phyloP scores from a whole-genome alignment of 1,140 invertebrate genomes.

The Trigoniulus corallinus region DNA sequence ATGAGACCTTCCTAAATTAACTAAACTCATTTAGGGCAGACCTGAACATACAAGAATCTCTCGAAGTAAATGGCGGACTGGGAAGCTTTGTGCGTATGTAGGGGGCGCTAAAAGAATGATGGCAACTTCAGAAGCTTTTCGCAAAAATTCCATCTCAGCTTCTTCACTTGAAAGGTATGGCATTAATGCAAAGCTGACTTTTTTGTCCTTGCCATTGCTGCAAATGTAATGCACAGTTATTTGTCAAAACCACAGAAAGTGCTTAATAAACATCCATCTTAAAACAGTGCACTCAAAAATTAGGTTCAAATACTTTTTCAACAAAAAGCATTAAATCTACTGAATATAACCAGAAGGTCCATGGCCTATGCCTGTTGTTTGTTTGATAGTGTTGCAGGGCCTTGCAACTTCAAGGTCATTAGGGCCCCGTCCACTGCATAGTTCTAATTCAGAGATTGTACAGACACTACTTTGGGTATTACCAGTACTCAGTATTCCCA shows the following conservation, averaged over 20 bases:
- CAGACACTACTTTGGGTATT: too few species aligned
- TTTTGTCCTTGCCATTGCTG: slow-evolving; percentile 5
- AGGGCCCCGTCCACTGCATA: too few species aligned
- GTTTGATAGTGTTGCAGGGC: neutral
- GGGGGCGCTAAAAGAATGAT: slow-evolving; percentile 61
- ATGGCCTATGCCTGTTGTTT: neutral
- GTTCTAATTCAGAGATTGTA: too few species aligned
- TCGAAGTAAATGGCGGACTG: slow-evolving; percentile 55
- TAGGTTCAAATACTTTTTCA: neutral
- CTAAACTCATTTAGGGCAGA: slow-evolving; percentile 20
- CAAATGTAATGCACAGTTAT: slow-evolving; percentile 10
- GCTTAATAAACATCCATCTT: too few species aligned
- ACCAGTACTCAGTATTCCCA: too few species aligned
- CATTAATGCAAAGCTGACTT: slow-evolving; percentile 46
- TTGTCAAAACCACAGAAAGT: too few species aligned
- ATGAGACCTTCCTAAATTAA: neutral
- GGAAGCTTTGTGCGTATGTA: slow-evolving; percentile 50
- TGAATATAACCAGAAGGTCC: neutral
- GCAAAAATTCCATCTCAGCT: slow-evolving; percentile 59
- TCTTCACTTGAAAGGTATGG: slow-evolving; percentile 52
- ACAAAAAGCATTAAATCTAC: neutral
- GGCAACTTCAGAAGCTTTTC: slow-evolving; percentile 61
- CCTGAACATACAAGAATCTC: slow-evolving; percentile 70
- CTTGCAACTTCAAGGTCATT: too few species aligned
- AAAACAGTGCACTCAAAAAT: neutral